Conservation (phyloP, 2,888 invertebrate genomes). For the Agapostemon virescens region DNA sequence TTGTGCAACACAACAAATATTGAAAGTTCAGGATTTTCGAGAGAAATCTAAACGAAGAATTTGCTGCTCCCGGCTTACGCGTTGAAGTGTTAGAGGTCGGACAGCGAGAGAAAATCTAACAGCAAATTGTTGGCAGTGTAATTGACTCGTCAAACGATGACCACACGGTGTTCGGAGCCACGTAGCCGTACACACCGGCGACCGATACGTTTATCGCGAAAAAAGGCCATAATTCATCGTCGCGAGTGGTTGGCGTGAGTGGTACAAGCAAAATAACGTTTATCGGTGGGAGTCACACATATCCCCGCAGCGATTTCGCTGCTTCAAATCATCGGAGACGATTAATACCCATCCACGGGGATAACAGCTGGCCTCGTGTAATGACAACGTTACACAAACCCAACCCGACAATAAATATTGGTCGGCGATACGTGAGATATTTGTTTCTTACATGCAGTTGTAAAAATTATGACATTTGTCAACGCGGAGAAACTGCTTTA, state of each 20-base stretch:
- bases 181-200: conserved; percentile 19
- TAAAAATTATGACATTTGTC: background rate
- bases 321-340: conserved; percentile 54
- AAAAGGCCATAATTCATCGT: conserved; percentile 31
- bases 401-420: conserved; percentile 73
- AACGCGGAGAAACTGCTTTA: background rate
- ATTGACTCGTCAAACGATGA: conserved; percentile 39
- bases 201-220: conserved; percentile 31
- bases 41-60: background rate
- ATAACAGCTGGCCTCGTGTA: conserved; percentile 50
- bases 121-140: background rate
- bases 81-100: background rate
- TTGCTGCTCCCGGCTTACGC: background rate
- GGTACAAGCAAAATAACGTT: conserved; percentile 46
- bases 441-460: background rate
- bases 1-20: too few relatives aligned
- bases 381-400: conserved; percentile 45
- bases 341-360: conserved; percentile 63
- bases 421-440: background rate
- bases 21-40: too few relatives aligned
- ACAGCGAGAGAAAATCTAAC: background rate
- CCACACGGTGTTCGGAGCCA: background rate
- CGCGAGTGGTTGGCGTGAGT: conserved; percentile 20
- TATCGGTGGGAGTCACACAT: conserved; percentile 40
- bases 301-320: conserved; percentile 43